These are phyloP conservation scores for Anas platyrhynchos DNA, from an alignment of 2,113 vertebrate species.

Conservation along the genomic window DNA sequence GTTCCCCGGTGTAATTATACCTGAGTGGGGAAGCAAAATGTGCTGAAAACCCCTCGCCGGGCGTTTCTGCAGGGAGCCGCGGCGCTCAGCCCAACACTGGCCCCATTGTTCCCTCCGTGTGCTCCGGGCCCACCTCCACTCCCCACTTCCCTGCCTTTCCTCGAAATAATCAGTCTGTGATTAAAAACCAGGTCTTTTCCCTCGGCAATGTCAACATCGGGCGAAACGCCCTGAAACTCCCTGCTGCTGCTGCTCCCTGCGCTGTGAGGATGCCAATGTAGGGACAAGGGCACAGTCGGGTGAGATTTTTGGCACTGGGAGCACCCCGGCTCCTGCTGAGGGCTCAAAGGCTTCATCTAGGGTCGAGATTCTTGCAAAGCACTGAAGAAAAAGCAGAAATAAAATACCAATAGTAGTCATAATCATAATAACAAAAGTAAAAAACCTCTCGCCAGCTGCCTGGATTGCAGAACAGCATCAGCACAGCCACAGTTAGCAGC, in stretches of 20 bases:
- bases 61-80: background rate
- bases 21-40: constrained; percentile 55
- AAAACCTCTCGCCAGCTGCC: too few species aligned
- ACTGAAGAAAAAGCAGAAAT: too few species aligned
- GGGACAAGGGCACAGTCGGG: background rate
- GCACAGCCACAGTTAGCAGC: rapidly evolving
- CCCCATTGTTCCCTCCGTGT: constrained; percentile 41
- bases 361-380: rapidly evolving
- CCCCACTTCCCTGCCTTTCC: background rate
- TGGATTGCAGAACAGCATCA: rapidly evolving
- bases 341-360: background rate
- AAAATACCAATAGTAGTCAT: too few species aligned
- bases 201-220: background rate
- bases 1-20: constrained; percentile 65
- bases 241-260: too few species aligned
- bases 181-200: background rate
- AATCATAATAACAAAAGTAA: too few species aligned
- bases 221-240: background rate
- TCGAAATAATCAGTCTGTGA: background rate
- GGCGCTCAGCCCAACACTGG: background rate
- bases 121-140: background rate
- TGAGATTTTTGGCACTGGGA: too few species aligned
- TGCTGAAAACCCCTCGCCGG: constrained; percentile 55
- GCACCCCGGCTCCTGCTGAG: too few species aligned
- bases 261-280: rapidly evolving